Evolutionary conservation across 2,888 invertebrate genomes (phyloP), one percentile per base, ranked within the genome.

Genomic region (Pachydiplax longipennis): DNA sequence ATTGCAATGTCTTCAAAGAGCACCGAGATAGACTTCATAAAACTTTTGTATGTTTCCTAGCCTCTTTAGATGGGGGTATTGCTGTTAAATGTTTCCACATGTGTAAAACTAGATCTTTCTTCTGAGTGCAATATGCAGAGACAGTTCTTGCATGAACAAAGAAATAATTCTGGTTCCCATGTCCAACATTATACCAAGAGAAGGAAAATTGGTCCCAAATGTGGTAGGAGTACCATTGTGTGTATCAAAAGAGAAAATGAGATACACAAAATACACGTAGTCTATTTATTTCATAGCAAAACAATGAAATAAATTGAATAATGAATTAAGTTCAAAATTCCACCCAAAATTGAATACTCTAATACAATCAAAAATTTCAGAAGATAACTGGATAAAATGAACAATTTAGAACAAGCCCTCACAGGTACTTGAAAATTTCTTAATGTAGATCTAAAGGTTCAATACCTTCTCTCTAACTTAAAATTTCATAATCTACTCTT

Each of bases 1-100:
- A 65, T 61, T 65, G 87, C 87, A 87, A 87, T 37, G 87, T n/a
- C 87, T 87, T 65, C 53, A 87, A 53, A 61, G 35, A 87, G 58
- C 65, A 87, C 65, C 65, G 61, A 61, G 58, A 61, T 37, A 87
- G n/a, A 61, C 37, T 61, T 65, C 15, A 10, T 40, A 58, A 83
- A 61, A 61, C 31, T 87, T 37, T 61, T 58, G 31, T 53, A n/a
- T 65, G 87, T 37, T 61, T 87, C 37, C 87, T n/a, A 61, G 87
- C 87, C 87, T 37, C 31, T 35, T 61, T 13, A 87, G 87, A 87
- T 87, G 61, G 65, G 61, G 37, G 37, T 83, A 35, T 35, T 87
- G 87, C 37, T 61, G 61, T 87, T 61, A 87, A 87, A 58, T 65
- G 22, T 87, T 87, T 87, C 61, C 87, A 61, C 37, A 61, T n/a